These are phyloP conservation scores for Sinhomidia bicolor DNA, from an alignment of 2,888 invertebrate genomes.

Conservation along the genomic window DNA sequence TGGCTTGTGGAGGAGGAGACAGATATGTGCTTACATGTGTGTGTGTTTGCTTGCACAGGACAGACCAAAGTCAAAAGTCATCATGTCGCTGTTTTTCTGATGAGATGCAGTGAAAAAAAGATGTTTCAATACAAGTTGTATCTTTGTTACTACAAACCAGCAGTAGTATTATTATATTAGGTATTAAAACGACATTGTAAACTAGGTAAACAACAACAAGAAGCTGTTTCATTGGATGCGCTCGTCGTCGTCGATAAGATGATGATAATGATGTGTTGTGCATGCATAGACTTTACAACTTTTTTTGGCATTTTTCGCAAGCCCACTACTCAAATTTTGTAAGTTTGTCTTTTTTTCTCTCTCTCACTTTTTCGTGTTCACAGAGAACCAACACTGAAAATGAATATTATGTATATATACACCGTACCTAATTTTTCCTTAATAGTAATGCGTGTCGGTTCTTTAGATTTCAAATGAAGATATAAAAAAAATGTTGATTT, in stretches of 20 bases:
- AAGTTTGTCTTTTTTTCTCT: not conserved
- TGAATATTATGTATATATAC: constrained; percentile 25
- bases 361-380: not conserved
- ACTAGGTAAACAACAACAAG: constrained; percentile 17
- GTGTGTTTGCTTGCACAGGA: too few relatives aligned
- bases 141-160: too few relatives aligned
- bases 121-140: not conserved
- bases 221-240: not conserved
- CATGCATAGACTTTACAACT: too few relatives aligned
- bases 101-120: constrained; percentile 5
- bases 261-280: too few relatives aligned
- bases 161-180: too few relatives aligned
- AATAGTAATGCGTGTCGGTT: not conserved
- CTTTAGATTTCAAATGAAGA: constrained; percentile 51
- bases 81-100: constrained; percentile 26
- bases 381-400: constrained; percentile 17
- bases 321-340: constrained; percentile 6
- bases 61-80: constrained; percentile 57
- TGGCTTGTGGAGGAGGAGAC: constrained; percentile 28
- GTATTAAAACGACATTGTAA: not conserved
- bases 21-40: not conserved
- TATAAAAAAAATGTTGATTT: constrained; percentile 23
- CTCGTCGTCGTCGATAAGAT: not conserved
- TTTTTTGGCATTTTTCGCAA: constrained; percentile 43
- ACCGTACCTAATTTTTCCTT: not conserved